Conservation (phyloP, 2,797 vertebrate genomes). For the Crypturellus tataupa region DNA sequence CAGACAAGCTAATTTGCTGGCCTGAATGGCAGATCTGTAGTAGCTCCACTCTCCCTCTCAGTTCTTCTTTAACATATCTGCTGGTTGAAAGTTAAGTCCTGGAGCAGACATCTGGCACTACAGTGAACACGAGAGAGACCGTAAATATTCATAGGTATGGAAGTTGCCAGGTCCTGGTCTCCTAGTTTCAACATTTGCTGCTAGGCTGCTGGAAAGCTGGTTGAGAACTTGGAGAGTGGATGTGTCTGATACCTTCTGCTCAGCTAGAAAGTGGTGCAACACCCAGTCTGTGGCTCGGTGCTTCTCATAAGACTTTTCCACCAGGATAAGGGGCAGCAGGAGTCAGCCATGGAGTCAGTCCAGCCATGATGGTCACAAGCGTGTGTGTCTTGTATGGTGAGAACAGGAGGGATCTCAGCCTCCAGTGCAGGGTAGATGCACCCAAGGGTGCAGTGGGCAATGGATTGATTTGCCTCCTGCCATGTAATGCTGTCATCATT, state of each 20-base stretch:
- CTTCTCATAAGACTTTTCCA: not conserved
- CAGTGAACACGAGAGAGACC: not conserved
- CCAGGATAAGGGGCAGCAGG: not conserved
- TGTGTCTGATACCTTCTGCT: not conserved
- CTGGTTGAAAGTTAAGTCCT: not conserved
- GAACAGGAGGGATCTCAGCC: not conserved
- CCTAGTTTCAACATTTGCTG: not conserved
- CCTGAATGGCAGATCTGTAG: not conserved
- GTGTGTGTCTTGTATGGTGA: not conserved
- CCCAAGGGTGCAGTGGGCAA: not conserved
- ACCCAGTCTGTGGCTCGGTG: not conserved
- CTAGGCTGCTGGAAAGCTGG: not conserved
- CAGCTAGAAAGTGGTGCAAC: not conserved
- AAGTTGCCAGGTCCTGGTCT: not conserved
- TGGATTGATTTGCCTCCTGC: not conserved
- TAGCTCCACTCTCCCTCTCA: not conserved
- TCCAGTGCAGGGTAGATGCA: not conserved
- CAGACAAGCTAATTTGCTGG: not conserved
- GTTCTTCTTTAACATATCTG: not conserved
- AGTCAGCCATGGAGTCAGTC: too few relatives aligned
- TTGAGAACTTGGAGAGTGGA: not conserved
- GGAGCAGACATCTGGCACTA: not conserved
- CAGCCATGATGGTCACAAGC: not conserved
- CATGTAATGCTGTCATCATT: not conserved
- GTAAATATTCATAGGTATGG: not conserved